Evolutionary conservation across 1,140 invertebrate genomes (phyloP).

Genomic region (Psix sp.): DNA sequence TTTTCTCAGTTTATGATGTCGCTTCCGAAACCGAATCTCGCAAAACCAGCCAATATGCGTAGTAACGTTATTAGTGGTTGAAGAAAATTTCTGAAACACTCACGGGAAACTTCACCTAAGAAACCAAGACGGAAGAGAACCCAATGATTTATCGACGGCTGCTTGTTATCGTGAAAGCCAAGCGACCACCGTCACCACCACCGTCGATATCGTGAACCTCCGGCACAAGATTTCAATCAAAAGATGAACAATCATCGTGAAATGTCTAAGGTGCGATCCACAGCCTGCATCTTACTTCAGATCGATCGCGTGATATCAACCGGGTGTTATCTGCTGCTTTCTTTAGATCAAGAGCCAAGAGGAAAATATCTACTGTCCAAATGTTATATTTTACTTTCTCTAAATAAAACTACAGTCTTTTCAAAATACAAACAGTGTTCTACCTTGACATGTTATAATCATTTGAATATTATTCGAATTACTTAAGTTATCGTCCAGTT

Average conservation of each 20-base stretch:
- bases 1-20: conserved; percentile 51
- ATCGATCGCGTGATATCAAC: conserved; percentile 34
- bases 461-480: no score
- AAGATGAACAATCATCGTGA: conserved; percentile 49
- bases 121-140: conserved; percentile 60
- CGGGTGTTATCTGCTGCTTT: no score
- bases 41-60: conserved; percentile 5
- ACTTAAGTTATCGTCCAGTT: no score
- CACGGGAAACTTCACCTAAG: conserved; percentile 17
- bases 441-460: no score
- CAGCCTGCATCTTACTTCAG: conserved; percentile 44
- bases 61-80: conserved; percentile 53
- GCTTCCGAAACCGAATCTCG: conserved; percentile 23
- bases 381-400: no score
- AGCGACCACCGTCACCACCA: conserved; percentile 37
- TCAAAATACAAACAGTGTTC: no score
- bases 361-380: no score
- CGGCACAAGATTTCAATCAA: conserved; percentile 48
- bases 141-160: conserved; percentile 72
- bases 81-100: conserved; percentile 37
- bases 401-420: no score
- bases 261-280: conserved; percentile 30
- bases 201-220: conserved; percentile 24
- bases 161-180: conserved; percentile 74
- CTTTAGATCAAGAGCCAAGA: no score